Conservation (phyloP, 2,113 vertebrate species). For the Pseudorasbora parva region DNA sequence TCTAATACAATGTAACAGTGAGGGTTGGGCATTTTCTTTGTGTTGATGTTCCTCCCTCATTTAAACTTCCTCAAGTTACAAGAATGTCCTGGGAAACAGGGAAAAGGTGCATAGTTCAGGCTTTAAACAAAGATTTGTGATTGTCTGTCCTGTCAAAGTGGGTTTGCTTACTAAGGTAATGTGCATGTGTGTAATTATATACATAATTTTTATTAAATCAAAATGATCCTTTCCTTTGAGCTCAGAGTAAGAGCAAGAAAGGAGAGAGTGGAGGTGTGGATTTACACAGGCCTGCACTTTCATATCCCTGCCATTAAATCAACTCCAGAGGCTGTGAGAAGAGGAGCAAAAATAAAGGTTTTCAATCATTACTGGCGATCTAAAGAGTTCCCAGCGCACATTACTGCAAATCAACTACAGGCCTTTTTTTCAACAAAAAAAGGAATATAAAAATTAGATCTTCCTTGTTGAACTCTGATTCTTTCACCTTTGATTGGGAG, state of each 20-base stretch:
- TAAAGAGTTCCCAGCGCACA: conserved; percentile 64
- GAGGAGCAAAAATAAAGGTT: conserved; percentile 58
- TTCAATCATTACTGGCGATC: conserved; percentile 67
- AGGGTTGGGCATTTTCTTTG: background rate
- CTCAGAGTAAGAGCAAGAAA: background rate
- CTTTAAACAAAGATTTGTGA: conserved; percentile 54
- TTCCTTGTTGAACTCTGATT: conserved; percentile 48
- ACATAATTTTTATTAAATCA: conserved; percentile 63
- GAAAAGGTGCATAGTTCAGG: conserved; percentile 51
- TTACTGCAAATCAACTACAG: conserved; percentile 68
- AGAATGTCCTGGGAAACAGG: conserved; percentile 39
- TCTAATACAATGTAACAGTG: background rate
- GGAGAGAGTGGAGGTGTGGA: conserved; percentile 53
- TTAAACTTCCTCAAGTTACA: conserved; percentile 29
- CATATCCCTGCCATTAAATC: conserved; percentile 65
- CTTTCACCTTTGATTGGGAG: conserved; percentile 56
- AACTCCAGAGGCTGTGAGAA: conserved; percentile 61
- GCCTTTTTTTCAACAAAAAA: conserved; percentile 53
- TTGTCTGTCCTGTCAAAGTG: conserved; percentile 52
- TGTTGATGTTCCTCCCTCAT: background rate
- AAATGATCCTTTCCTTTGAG: conserved; percentile 59
- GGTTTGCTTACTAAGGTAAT: conserved; percentile 57
- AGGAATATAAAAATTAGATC: conserved; percentile 46
- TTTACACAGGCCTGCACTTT: conserved; percentile 55
- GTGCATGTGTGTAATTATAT: conserved; percentile 62